Conservation (phyloP, 1,140 invertebrate species). For the Akabosia matsudoensis region DNA sequence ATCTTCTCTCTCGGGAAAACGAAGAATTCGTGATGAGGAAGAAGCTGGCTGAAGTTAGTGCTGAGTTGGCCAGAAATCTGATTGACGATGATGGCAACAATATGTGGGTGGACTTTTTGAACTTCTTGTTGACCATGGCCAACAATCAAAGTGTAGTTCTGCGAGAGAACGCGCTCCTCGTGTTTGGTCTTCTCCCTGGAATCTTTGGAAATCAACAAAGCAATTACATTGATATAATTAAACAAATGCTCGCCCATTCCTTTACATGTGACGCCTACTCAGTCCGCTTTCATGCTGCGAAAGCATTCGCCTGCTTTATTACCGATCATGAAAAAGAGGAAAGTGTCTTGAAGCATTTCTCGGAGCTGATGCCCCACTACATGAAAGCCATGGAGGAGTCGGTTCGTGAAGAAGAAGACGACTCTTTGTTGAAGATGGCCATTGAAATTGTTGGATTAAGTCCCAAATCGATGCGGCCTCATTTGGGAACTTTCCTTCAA, state of each 20-base stretch:
- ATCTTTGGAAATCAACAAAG: slow-evolving; percentile 94
- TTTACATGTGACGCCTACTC: slow-evolving; percentile 64
- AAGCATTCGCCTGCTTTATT: slow-evolving; percentile 85
- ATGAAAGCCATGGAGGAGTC: slow-evolving; percentile 71
- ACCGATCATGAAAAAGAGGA: slow-evolving; percentile 85
- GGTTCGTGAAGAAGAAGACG: slow-evolving; percentile 80
- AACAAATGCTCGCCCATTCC: slow-evolving; percentile 85
- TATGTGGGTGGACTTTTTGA: slow-evolving; percentile 93
- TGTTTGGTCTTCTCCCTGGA: slow-evolving; percentile 93
- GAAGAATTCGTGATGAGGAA: slow-evolving; percentile 68
- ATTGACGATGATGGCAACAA: slow-evolving; percentile 96
- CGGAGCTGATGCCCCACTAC: slow-evolving; percentile 72
- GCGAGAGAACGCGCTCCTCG: slow-evolving; percentile 89
- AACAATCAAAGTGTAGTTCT: slow-evolving; percentile 73
- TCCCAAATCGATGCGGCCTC: slow-evolving; percentile 85
- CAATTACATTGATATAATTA: slow-evolving; percentile 87
- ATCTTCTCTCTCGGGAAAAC: slow-evolving; percentile 77
- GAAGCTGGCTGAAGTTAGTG: slow-evolving; percentile 90
- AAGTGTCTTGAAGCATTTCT: slow-evolving; percentile 79
- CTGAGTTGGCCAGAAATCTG: slow-evolving; percentile 90
- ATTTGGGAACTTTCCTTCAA: slow-evolving; percentile 81
- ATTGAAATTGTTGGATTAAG: slow-evolving; percentile 90
- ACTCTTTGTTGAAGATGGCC: slow-evolving; percentile 81
- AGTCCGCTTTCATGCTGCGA: slow-evolving; percentile 74
- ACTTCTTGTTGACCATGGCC: slow-evolving; percentile 93